These are phyloP conservation scores for Rhizomys pruinosus DNA, from an alignment of 2,113 vertebrate species.

Conservation along the genomic window DNA sequence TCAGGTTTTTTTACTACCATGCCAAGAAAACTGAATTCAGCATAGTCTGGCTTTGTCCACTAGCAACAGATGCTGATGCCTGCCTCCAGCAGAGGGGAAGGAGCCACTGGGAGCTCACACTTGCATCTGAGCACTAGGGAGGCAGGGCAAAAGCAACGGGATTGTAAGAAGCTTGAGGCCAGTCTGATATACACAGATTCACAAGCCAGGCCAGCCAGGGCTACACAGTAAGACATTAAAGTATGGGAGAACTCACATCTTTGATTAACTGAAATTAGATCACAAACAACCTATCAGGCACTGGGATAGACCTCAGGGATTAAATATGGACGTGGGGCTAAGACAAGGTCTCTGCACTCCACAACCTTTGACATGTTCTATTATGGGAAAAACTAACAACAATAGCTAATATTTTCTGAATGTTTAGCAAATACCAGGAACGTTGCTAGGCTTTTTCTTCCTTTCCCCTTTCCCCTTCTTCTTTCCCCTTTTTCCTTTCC, in stretches of 20 bases:
- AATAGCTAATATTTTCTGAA: too few relatives aligned
- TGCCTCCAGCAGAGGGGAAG: background rate
- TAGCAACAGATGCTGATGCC: too few relatives aligned
- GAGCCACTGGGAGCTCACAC: background rate
- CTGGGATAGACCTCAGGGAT: background rate
- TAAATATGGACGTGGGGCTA: too few relatives aligned
- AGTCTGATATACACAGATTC: background rate
- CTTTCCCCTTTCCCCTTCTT: too few relatives aligned
- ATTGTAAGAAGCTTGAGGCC: background rate
- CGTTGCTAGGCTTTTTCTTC: too few relatives aligned
- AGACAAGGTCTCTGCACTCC: background rate
- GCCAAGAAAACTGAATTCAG: background rate
- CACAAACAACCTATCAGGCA: background rate
- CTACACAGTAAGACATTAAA: background rate
- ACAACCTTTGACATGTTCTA: background rate
- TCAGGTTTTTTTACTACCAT: background rate
- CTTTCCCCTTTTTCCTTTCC: too few relatives aligned
- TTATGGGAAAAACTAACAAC: background rate
- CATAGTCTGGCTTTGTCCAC: background rate
- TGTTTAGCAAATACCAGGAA: background rate
- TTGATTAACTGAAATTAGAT: background rate
- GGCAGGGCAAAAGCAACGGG: too few relatives aligned
- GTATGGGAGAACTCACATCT: background rate
- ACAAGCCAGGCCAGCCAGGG: background rate
- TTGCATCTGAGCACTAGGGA: too few relatives aligned